Conservation (phyloP, 2,113 vertebrate species). For the Myrmecobius fasciatus region DNA sequence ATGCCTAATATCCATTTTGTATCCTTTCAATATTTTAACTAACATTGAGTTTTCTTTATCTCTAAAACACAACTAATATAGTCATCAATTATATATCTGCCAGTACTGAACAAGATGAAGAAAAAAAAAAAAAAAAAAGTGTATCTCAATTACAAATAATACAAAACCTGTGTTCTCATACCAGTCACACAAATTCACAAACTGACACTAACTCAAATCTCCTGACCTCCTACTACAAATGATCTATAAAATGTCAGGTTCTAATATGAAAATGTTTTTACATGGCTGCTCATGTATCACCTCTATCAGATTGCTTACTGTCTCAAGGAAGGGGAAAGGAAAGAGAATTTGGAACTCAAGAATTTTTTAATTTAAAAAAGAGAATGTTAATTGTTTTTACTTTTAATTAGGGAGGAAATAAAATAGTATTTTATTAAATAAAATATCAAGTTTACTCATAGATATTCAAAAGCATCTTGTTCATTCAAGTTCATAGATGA, state of each 20-base stretch:
- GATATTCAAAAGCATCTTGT: neutral
- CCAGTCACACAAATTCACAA: neutral
- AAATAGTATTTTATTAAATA: neutral
- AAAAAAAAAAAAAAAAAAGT: neutral
- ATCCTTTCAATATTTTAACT: neutral
- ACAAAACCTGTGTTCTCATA: neutral
- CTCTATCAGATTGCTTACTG: neutral
- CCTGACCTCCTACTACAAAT: neutral
- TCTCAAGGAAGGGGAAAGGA: neutral
- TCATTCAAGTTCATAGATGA: neutral
- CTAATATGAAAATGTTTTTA: neutral
- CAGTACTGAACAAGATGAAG: neutral
- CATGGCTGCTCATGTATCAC: neutral
- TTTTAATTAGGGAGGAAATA: neutral
- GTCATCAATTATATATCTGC: neutral
- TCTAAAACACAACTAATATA: neutral
- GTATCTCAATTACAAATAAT: neutral
- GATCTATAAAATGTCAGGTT: neutral
- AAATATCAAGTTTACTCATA: neutral
- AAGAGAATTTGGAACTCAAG: neutral
- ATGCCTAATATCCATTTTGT: neutral
- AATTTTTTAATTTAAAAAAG: neutral
- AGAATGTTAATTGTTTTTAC: neutral
- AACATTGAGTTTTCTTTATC: neutral
- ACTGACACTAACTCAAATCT: neutral